phyloP scores from a whole-genome alignment of 2,113 vertebrate species.

The Phainopepla nitens region DNA sequence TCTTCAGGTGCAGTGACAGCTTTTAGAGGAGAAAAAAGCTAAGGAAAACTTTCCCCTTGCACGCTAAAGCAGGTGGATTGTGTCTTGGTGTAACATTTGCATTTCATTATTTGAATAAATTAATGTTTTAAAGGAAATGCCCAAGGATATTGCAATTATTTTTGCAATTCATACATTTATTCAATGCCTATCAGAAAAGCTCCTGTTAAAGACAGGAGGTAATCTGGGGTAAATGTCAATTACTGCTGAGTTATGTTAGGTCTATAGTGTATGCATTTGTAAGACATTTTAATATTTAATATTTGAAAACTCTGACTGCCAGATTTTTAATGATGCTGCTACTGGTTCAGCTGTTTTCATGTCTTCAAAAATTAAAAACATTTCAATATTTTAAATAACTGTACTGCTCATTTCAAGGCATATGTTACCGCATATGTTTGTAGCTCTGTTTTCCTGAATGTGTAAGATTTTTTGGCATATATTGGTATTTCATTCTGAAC shows the following conservation, averaged over 20 bases:
- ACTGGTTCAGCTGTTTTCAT: not conserved
- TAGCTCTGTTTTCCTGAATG: not conserved
- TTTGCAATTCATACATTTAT: not conserved
- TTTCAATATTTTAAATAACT: constrained; percentile 22
- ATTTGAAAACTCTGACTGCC: not conserved
- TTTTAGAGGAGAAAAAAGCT: not conserved
- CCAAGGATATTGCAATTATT: not conserved
- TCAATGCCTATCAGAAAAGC: not conserved
- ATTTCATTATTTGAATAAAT: not conserved
- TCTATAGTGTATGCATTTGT: not conserved
- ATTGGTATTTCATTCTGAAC: not conserved
- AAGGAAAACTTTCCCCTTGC: not conserved
- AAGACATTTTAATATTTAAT: not conserved
- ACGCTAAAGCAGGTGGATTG: not conserved
- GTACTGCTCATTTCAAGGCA: constrained; percentile 23
- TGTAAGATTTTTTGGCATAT: not conserved
- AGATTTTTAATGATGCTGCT: not conserved
- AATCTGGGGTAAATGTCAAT: not conserved
- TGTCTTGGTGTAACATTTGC: not conserved
- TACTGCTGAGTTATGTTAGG: not conserved
- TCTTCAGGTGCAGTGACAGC: not conserved
- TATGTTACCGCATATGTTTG: constrained; percentile 5
- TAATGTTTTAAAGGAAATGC: not conserved
- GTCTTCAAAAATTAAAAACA: not conserved
- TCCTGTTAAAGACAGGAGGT: not conserved